These are phyloP conservation scores for Actinostola sp. DNA, from an alignment of 92 coral and sea anemone species.

Conservation along the genomic window DNA sequence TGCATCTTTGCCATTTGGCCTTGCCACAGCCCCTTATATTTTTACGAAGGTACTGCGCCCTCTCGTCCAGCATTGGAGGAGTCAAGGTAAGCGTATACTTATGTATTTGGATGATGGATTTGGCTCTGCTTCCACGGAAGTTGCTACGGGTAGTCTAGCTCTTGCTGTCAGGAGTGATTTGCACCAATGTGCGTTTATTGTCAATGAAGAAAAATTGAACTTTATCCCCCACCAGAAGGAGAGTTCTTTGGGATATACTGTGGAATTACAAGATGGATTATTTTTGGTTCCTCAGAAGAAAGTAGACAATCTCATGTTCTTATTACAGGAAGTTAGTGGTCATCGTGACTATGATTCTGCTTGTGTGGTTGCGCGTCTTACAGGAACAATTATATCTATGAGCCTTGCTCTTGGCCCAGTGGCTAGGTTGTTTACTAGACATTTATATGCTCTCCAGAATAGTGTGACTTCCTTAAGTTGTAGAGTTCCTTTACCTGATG, in stretches of 20 bases:
- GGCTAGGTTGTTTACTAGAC: slow-evolving; percentile 50
- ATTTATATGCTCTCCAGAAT: slow-evolving; percentile 51
- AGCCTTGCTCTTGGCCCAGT: slow-evolving; percentile 60
- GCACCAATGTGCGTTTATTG: slow-evolving; percentile 40
- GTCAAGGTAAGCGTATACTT: slow-evolving; percentile 36
- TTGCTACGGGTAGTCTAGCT: slow-evolving; percentile 2
- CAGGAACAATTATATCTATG: slow-evolving; percentile 61
- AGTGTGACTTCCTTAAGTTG: slow-evolving; percentile 29
- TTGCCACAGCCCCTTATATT: slow-evolving; percentile 22
- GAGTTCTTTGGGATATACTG: slow-evolving; percentile 45
- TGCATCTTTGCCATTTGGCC: slow-evolving; percentile 19
- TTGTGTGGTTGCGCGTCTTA: slow-evolving; percentile 30
- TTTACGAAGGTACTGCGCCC: slow-evolving; percentile 23
- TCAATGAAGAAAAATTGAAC: slow-evolving; percentile 42
- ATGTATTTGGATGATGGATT: slow-evolving; percentile 60
- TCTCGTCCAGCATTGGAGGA: slow-evolving; percentile 28
- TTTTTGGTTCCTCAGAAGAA: slow-evolving; percentile 14
- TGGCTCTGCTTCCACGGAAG: slow-evolving; percentile 40
- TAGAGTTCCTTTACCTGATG: slow-evolving; percentile 29
- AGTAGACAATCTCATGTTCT: slow-evolving; percentile 3
- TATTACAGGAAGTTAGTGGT: background rate
- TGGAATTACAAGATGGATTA: slow-evolving; percentile 39
- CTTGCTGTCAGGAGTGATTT: slow-evolving; percentile 32
- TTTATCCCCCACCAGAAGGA: slow-evolving; percentile 44
- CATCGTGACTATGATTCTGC: slow-evolving; percentile 15